These are phyloP conservation scores for Spicauda simplicius DNA, from an alignment of 2,888 invertebrate genomes.

Conservation along the genomic window DNA sequence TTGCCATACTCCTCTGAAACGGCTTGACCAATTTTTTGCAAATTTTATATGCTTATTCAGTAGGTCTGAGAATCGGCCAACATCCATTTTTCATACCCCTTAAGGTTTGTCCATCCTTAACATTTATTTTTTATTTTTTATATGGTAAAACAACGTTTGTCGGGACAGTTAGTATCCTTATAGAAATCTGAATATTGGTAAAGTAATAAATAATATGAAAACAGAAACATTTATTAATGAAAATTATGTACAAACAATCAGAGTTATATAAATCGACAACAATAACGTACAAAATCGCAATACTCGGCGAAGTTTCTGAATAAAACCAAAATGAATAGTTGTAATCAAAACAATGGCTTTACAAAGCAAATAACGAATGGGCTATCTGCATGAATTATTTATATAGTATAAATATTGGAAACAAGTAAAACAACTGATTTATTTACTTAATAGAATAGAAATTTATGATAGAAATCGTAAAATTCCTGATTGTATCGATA, in stretches of 20 bases:
- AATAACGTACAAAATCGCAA: neutral
- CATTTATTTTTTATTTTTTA: no score
- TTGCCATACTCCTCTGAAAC: no score
- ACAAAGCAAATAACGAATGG: constrained; percentile 11
- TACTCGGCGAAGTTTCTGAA: neutral
- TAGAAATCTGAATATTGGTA: no score
- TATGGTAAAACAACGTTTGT: no score
- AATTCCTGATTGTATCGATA: neutral
- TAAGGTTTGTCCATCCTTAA: no score
- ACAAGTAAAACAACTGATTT: constrained; percentile 7
- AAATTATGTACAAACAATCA: neutral
- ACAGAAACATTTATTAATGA: neutral
- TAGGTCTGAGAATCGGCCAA: no score
- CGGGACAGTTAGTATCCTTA: no score
- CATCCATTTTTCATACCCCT: no score
- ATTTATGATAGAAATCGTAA: constrained; percentile 4
- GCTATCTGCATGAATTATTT: constrained; percentile 10
- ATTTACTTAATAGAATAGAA: constrained; percentile 5
- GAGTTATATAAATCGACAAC: no score
- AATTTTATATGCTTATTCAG: no score
- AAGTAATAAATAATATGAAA: no score
- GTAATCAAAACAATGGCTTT: constrained; percentile 16
- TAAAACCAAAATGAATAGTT: constrained; percentile 1
- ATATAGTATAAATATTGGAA: constrained; percentile 14
- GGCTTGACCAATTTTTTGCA: no score